phyloP scores from a whole-genome alignment of 1,140 invertebrate genomes.

The Atta colombica region DNA sequence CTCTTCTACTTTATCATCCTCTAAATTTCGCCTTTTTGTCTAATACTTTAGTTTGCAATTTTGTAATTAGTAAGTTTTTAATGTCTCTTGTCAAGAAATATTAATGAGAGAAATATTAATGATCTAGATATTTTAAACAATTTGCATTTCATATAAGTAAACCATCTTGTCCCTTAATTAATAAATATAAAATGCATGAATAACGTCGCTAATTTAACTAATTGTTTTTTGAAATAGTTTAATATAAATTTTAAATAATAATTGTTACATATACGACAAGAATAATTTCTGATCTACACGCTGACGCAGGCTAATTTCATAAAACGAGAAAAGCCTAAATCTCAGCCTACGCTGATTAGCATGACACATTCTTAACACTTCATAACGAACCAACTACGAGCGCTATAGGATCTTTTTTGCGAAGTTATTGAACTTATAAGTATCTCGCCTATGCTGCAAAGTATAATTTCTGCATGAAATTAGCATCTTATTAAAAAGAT shows the following conservation, averaged over 20 bases:
- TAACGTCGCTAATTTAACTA: neutral
- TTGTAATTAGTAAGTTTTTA: slow-evolving; percentile 9
- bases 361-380: slow-evolving; percentile 7
- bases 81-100: neutral
- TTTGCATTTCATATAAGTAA: neutral
- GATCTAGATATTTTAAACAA: neutral
- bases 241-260: neutral
- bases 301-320: slow-evolving; percentile 15
- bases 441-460: slow-evolving; percentile 65
- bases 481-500: neutral
- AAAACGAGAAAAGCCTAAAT: slow-evolving; percentile 27
- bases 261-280: neutral
- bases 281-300: slow-evolving; percentile 3
- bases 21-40: neutral
- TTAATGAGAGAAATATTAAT: slow-evolving; percentile 3
- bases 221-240: neutral
- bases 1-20: neutral
- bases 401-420: slow-evolving; percentile 10
- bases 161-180: neutral
- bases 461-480: slow-evolving; percentile 33
- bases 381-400: no score
- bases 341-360: slow-evolving; percentile 28
- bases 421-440: slow-evolving; percentile 69
- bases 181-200: slow-evolving; percentile 11
- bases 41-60: neutral